Evolutionary conservation across 2,113 vertebrate species (phyloP).

Genomic region (Trogon surrucura): DNA sequence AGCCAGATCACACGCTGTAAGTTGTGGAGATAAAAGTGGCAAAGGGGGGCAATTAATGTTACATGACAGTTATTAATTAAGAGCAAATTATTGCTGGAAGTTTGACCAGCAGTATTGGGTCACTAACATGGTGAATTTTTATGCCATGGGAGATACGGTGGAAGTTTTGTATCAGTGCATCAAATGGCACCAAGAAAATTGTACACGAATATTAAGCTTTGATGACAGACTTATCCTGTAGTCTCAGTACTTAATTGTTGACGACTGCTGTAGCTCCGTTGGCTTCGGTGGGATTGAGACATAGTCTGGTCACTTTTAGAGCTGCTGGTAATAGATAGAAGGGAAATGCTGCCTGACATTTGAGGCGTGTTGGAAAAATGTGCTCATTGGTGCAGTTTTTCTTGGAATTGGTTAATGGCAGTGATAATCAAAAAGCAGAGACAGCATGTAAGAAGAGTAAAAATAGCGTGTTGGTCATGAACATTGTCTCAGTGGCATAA

Average conservation of each 20-base stretch:
- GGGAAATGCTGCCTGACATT: constrained; percentile 54
- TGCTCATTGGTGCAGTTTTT: constrained; percentile 51
- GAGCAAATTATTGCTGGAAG: constrained; percentile 27
- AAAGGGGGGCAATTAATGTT: constrained; percentile 35
- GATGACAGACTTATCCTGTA: neutral
- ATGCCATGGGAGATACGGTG: neutral
- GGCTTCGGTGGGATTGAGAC: neutral
- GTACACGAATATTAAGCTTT: neutral
- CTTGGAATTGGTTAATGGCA: constrained; percentile 42
- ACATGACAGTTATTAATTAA: constrained; percentile 47
- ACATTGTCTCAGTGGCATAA: constrained; percentile 22
- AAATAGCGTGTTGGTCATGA: constrained; percentile 52
- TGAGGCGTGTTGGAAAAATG: constrained; percentile 11
- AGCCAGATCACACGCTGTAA: constrained; percentile 2
- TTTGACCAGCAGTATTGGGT: neutral
- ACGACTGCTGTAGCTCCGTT: neutral
- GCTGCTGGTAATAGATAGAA: constrained; percentile 16
- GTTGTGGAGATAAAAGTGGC: neutral
- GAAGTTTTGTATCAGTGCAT: neutral
- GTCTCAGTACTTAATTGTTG: neutral
- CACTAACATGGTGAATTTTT: neutral
- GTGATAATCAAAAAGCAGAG: constrained; percentile 62
- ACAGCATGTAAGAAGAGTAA: constrained; percentile 60
- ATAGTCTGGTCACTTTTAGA: neutral
- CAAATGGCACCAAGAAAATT: neutral